Base-by-base conservation (phyloP, 2,113 vertebrate species). In the Onychorhynchus coronatus region DNA sequence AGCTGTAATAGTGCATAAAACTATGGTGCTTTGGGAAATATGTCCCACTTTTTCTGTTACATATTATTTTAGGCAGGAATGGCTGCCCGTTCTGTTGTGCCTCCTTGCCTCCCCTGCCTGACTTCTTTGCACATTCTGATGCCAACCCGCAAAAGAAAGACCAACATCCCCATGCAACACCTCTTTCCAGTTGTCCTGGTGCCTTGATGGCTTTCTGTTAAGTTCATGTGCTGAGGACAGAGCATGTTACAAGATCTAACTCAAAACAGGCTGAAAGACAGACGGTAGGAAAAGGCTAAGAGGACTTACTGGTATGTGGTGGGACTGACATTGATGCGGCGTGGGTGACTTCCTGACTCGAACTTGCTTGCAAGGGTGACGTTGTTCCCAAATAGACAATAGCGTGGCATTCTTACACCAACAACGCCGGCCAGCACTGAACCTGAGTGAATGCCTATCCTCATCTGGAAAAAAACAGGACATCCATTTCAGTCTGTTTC, bases 341-440 rank as follows among this genome's bases (percentile, higher is more conserved):
- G 98, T 8, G 99, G 99, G 84, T 99, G 99, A 95, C 99, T 99
- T 93, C 99, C 99, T 3, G 99, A 99, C 95, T 99, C 99, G 8
- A 99, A 99, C 97, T 99, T 99, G 98, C 99, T 99, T 68, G 99
- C 99, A 59, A 99, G 98, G 12, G 99, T 99, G 96, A 99, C 99
- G 9, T 99, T 99, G 97, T 99, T 99, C 85, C 99, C 99, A 81
- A 99, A 99, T 55, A 99, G 98, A 92, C 99, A 99, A 62, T 99
- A 99, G n/a, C 99, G 98, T 2, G 99, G 99, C 99, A 99, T 99
- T 97, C 99, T 99, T 66, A 99, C 99, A 14, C 99, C 99, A 17
- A 99, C 99, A 4, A 99, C 99, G 0, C 99, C 99, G 3, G 99
- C 99, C 97, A 99, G 98, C 85, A 99, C 99, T 0, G 99, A 99